phyloP scores from a whole-genome alignment of 1,140 invertebrate species.

The Hirudo medicinalis region DNA sequence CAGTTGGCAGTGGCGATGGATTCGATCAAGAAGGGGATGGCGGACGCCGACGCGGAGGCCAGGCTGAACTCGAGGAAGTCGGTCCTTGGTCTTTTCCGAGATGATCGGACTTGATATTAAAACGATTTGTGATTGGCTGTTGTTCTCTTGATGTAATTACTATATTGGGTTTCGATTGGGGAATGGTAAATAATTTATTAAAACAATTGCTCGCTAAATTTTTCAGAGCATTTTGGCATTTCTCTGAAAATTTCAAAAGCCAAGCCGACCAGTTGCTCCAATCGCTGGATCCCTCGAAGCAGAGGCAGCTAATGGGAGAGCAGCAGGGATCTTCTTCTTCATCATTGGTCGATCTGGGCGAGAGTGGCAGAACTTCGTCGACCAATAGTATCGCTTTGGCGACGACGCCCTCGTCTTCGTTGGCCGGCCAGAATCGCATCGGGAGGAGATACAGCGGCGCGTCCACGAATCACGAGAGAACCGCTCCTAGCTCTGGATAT shows the following conservation, averaged over 20 bases:
- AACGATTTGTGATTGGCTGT: too few relatives aligned
- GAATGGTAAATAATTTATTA: too few relatives aligned
- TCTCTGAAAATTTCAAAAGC: slow-evolving; percentile 76
- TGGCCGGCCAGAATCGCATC: not conserved
- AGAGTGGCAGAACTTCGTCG: not conserved
- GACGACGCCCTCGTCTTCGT: not conserved
- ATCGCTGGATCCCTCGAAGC: slow-evolving; percentile 66
- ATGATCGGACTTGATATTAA: too few relatives aligned
- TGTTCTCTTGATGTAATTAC: too few relatives aligned
- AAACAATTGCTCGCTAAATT: too few relatives aligned
- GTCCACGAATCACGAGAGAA: not conserved
- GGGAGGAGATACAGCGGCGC: not conserved
- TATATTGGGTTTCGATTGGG: too few relatives aligned
- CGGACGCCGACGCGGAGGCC: slow-evolving; percentile 80
- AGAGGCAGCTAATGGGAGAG: slow-evolving; percentile 55
- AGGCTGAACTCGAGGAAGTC: slow-evolving; percentile 46
- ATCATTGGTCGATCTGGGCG: slow-evolving; percentile 3
- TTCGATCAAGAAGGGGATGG: slow-evolving; percentile 71
- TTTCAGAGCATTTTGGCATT: slow-evolving; percentile 68
- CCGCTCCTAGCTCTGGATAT: not conserved
- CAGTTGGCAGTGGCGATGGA: slow-evolving; percentile 65
- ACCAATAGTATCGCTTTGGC: not conserved
- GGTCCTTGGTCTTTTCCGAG: too few relatives aligned
- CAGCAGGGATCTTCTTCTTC: slow-evolving; percentile 40
- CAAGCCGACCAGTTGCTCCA: slow-evolving; percentile 71